Base-by-base conservation (phyloP, 2,797 vertebrate species). In the Chloroceryle amazona region DNA sequence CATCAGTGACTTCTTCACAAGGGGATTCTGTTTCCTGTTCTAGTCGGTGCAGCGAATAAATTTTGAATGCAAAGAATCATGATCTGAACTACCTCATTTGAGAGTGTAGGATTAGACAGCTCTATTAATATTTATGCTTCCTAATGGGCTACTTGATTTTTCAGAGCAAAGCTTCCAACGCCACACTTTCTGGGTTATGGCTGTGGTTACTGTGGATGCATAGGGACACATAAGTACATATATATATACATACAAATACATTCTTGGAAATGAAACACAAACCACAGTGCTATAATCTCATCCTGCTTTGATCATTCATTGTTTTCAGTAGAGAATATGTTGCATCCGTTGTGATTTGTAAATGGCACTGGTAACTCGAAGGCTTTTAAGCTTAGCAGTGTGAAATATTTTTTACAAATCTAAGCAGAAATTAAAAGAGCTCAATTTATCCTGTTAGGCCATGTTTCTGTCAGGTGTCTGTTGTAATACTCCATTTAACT, bases 121-220 rank as follows among this genome's bases (percentile, higher is more conserved):
- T 91, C 90, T 95, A 96, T 97, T 97, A 96, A 97, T 97, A 97
- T 97, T 97, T 97, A 97, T 96, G 81, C 57, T 65, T 95, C 84
- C 75, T 96, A 97, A 96, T 89, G 84, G 96, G 81, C 89, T 95
- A 81, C 89, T 95, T 96, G 95, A 86, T 95, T 97, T 95, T 95
- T 89, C 96, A 92, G 92, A 91, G 94, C 89, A 85, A 89, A 91
- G 71, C 93, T 96, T 79, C 92, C 61, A 88, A 67, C 74, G 62
- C 86, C n/a, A 11, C 46, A 28, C 68, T 87, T 89, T 23, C 81
- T 89, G 79, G 74, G 71, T 89, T 91, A 73, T 73, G 84, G 61
- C 90, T 92, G 74, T 58, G 63, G 91, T 94, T 95, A 88, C 91
- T 86, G 6, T 65, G 79, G 78, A 60, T 6, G 4, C 51, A 16